Percentiles rank a stretch among this genome's conserved stretches.
Conservation (phyloP, 1,140 invertebrate species). For the Drosophila parabipectinata region DNA sequence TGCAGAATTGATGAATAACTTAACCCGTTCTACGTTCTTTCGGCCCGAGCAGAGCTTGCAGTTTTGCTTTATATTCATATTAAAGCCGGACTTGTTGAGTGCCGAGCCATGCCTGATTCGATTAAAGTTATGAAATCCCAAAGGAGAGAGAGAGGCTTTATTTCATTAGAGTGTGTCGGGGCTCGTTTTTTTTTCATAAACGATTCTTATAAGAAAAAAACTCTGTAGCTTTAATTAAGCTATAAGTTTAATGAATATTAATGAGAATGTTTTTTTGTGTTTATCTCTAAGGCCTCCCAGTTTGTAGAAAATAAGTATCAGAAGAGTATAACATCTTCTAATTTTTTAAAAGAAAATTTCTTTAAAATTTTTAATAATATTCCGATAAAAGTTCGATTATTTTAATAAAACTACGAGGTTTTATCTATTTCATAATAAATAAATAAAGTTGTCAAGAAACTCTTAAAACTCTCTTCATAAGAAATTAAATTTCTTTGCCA, state of each 20-base stretch:
- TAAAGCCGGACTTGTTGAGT: slow-evolving; percentile 4
- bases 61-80: slow-evolving; percentile 17
- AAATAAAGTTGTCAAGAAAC: no score
- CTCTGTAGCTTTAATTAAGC: not conserved
- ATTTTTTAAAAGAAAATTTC: no score
- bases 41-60: slow-evolving; percentile 26
- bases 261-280: not conserved
- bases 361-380: no score
- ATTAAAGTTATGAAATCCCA: slow-evolving; percentile 47
- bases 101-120: slow-evolving; percentile 21
- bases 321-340: no score
- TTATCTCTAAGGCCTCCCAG: no score
- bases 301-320: no score
- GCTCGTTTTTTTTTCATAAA: not conserved
- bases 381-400: no score
- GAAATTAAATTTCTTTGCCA: no score
- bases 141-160: not conserved
- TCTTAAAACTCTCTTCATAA: no score
- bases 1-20: slow-evolving; percentile 52
- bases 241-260: not conserved
- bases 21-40: slow-evolving; percentile 29
- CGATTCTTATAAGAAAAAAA: not conserved
- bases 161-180: no score
- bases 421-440: no score
- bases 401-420: no score